These are phyloP conservation scores for Oscheius sp. DNA, from an alignment of 1,140 invertebrate species.

Conservation along the genomic window DNA sequence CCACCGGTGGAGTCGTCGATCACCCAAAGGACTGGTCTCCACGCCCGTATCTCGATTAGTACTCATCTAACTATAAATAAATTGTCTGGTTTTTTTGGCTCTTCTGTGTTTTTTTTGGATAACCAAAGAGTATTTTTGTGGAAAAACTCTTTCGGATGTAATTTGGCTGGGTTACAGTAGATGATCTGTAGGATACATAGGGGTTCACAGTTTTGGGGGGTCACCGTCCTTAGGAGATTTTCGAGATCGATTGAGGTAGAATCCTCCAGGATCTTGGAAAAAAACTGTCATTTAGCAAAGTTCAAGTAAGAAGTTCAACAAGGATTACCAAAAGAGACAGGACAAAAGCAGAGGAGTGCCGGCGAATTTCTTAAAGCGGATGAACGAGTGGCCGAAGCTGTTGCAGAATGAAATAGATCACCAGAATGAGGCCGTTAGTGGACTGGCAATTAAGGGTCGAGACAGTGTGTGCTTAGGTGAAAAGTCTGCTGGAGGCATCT, in stretches of 20 bases:
- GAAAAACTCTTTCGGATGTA: too few species aligned
- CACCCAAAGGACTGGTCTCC: constrained; percentile 31
- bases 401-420: constrained; percentile 7
- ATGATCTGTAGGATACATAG: too few species aligned
- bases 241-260: too few species aligned
- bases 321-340: neutral
- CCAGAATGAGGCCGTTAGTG: neutral
- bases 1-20: neutral
- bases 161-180: too few species aligned
- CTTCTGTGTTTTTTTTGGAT: too few species aligned
- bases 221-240: too few species aligned
- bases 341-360: neutral
- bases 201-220: too few species aligned
- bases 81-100: neutral
- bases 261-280: too few species aligned
- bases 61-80: neutral
- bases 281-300: too few species aligned
- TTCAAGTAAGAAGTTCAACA: too few species aligned
- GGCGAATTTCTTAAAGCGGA: neutral
- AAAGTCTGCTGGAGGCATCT: neutral
- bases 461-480: neutral
- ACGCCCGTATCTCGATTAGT: constrained; percentile 26
- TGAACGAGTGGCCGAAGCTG: constrained; percentile 13
- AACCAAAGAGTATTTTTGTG: too few species aligned
- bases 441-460: too few species aligned